phyloP scores from a whole-genome alignment of 2,113 vertebrate genomes.

The Rattus rattus region DNA sequence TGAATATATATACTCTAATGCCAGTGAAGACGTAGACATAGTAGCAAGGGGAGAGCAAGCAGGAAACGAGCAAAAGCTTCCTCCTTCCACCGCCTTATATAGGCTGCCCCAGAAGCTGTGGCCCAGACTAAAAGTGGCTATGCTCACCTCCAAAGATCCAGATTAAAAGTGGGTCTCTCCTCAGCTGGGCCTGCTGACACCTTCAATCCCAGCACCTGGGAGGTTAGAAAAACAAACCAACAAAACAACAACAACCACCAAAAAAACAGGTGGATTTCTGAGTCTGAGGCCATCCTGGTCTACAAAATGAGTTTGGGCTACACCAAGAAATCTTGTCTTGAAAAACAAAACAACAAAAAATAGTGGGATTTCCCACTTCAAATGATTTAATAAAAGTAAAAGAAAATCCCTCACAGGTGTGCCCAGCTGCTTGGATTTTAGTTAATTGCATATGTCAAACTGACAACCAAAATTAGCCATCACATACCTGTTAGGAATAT shows the following conservation, averaged over 20 bases:
- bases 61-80: background rate
- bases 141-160: background rate
- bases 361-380: background rate
- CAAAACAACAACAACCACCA: too few species aligned
- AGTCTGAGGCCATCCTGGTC: background rate
- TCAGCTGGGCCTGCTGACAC: rapidly evolving
- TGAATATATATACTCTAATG: background rate
- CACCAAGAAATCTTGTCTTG: background rate
- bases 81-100: background rate
- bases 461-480: background rate
- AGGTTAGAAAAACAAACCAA: background rate
- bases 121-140: background rate
- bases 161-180: background rate
- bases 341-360: background rate
- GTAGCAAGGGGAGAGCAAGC: background rate
- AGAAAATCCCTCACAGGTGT: background rate
- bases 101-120: background rate
- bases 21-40: background rate
- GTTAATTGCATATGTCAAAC: background rate
- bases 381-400: background rate
- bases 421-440: background rate
- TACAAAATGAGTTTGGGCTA: background rate
- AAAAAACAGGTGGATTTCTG: background rate
- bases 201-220: background rate
- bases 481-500: background rate